These are phyloP conservation scores for Tetramorium simillimum DNA, from an alignment of 1,140 invertebrate genomes.

Conservation along the genomic window DNA sequence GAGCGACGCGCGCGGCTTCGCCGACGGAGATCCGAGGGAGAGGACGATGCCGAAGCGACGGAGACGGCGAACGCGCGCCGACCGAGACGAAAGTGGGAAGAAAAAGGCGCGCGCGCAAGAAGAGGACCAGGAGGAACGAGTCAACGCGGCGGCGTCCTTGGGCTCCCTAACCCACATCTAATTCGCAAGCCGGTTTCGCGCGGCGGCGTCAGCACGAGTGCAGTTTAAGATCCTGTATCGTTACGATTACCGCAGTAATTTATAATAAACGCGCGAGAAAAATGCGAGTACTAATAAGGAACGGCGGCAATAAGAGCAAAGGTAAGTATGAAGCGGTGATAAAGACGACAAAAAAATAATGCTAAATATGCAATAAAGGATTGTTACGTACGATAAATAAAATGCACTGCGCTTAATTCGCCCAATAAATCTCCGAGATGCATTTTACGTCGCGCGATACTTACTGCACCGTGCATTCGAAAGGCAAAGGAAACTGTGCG, in stretches of 20 bases:
- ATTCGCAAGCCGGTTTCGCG: slow-evolving; percentile 49
- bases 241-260: slow-evolving; percentile 29
- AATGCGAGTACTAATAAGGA: background rate
- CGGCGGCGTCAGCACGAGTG: background rate
- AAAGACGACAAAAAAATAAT: background rate
- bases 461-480: no score
- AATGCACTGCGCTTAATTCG: background rate
- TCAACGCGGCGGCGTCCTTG: slow-evolving; percentile 56
- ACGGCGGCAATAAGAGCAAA: background rate
- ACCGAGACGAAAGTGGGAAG: slow-evolving; percentile 37
- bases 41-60: background rate
- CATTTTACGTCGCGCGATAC: background rate
- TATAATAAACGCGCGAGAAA: background rate
- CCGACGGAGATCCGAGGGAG: slow-evolving; percentile 19
- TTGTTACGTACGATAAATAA: slow-evolving; percentile 14
- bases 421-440: background rate
- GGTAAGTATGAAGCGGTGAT: background rate
- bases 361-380: background rate
- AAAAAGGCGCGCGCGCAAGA: slow-evolving; percentile 52
- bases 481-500: background rate
- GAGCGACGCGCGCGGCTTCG: slow-evolving; percentile 40
- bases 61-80: slow-evolving; percentile 27
- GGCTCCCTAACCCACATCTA: slow-evolving; percentile 73
- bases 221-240: background rate
- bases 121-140: slow-evolving; percentile 43